A percentile compares a stretch with the other conserved stretches of the same genome.
These are phyloP conservation scores for Callaeas wilsoni DNA, from an alignment of 2,113 vertebrate genomes.

Conservation along the genomic window DNA sequence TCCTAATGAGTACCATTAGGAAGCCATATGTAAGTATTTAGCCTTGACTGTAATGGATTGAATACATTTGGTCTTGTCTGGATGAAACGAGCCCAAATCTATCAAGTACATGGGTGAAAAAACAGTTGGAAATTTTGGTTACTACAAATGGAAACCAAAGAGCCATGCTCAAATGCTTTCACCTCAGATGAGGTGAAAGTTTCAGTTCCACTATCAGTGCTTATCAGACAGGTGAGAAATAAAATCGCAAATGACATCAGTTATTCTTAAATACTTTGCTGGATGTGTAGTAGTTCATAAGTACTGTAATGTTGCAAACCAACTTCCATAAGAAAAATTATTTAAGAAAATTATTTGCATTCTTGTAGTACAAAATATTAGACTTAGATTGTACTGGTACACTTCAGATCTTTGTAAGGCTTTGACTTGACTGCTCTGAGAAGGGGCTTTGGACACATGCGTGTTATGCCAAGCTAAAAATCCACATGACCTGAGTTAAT, in stretches of 20 bases:
- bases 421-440: not conserved
- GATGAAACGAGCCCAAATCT: not conserved
- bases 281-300: not conserved
- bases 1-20: not conserved
- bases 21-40: conserved; percentile 11
- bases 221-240: not conserved
- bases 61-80: not conserved
- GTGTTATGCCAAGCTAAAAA: not conserved
- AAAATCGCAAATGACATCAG: not conserved
- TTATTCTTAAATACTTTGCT: not conserved
- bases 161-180: not conserved
- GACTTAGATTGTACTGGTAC: not conserved
- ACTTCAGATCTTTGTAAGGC: not conserved
- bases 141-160: not conserved
- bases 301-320: not conserved
- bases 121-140: not conserved
- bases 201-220: not conserved
- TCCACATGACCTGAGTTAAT: not conserved
- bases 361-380: not conserved
- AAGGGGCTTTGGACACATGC: not conserved
- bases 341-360: not conserved
- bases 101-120: not conserved
- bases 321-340: not conserved
- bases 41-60: not conserved
- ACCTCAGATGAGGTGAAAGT: not conserved